Conservation (phyloP, 2,113 vertebrate species). For the Xiphophorus couchianus region DNA sequence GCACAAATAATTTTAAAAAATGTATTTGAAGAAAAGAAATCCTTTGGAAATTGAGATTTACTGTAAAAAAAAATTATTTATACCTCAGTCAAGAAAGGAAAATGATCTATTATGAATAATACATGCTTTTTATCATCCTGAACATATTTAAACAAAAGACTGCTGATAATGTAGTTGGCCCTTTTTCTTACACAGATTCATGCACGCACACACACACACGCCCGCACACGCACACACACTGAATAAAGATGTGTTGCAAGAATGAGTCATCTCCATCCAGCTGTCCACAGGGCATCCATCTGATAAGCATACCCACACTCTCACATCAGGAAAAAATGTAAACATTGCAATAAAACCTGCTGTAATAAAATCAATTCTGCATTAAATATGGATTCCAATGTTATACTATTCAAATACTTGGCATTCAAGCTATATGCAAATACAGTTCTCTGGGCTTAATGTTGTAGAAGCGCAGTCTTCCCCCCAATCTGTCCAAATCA, state of each 20-base stretch:
- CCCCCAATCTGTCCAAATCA: constrained; percentile 1
- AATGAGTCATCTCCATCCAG: constrained; percentile 84
- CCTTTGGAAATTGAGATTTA: background rate
- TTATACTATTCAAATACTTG: constrained; percentile 52
- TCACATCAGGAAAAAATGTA: constrained; percentile 79
- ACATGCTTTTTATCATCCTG: constrained; percentile 33
- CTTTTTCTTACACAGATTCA: constrained; percentile 42
- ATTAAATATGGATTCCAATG: constrained; percentile 49
- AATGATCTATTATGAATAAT: background rate
- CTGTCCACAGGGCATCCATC: constrained; percentile 82
- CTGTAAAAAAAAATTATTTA: background rate
- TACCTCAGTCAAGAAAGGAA: background rate
- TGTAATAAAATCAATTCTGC: constrained; percentile 72
- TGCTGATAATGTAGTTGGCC: constrained; percentile 75
- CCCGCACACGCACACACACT: constrained; percentile 69
- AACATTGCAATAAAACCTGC: constrained; percentile 82
- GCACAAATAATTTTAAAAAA: background rate
- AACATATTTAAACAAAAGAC: constrained; percentile 67
- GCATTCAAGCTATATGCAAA: constrained; percentile 67
- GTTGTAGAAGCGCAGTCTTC: constrained; percentile 6
- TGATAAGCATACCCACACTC: constrained; percentile 81
- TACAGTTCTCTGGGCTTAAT: constrained; percentile 41
- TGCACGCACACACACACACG: constrained; percentile 54
- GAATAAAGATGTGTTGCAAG: constrained; percentile 81
- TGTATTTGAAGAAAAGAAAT: background rate